Evolutionary conservation across 2,797 vertebrate species (phyloP).

Genomic region (Percopsis omiscomaycus): DNA sequence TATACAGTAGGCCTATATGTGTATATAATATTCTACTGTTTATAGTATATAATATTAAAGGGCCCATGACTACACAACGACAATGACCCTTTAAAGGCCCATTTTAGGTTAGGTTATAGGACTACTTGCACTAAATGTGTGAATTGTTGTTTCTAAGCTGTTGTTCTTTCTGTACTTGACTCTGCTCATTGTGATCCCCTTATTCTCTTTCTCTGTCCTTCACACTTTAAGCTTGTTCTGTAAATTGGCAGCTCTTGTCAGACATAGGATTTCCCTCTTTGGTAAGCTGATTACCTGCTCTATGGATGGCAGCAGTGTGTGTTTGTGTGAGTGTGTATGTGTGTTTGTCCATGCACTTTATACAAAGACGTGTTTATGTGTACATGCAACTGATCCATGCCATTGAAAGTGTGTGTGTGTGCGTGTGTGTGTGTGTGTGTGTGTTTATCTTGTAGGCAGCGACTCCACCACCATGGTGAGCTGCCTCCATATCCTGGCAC

Average conservation of each 20-base stretch:
- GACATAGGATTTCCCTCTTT: constrained; percentile 99
- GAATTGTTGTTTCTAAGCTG: constrained; percentile 8
- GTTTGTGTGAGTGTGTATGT: constrained; percentile 12
- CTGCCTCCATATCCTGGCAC: constrained; percentile 97
- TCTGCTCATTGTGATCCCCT: constrained; percentile 39
- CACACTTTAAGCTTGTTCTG: constrained; percentile 88
- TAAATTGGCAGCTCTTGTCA: constrained; percentile 99
- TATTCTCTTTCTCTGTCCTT: constrained; percentile 42
- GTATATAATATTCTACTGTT: no score
- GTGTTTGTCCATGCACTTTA: background rate
- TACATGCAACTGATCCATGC: background rate
- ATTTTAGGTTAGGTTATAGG: background rate
- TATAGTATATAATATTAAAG: no score
- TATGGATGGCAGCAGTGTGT: constrained; percentile 17
- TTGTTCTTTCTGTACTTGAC: background rate
- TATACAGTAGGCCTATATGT: no score
- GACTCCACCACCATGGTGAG: constrained; percentile 96
- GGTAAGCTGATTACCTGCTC: constrained; percentile 80
- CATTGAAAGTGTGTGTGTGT: background rate
- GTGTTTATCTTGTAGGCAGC: constrained; percentile 78
- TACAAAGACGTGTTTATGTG: constrained; percentile 2
- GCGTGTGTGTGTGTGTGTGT: constrained; percentile 3
- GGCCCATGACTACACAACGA: no score
- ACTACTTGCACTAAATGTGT: constrained; percentile 2
- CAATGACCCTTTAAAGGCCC: no score